phyloP scores from a whole-genome alignment of 2,113 vertebrate genomes.

The Grantiella picta region DNA sequence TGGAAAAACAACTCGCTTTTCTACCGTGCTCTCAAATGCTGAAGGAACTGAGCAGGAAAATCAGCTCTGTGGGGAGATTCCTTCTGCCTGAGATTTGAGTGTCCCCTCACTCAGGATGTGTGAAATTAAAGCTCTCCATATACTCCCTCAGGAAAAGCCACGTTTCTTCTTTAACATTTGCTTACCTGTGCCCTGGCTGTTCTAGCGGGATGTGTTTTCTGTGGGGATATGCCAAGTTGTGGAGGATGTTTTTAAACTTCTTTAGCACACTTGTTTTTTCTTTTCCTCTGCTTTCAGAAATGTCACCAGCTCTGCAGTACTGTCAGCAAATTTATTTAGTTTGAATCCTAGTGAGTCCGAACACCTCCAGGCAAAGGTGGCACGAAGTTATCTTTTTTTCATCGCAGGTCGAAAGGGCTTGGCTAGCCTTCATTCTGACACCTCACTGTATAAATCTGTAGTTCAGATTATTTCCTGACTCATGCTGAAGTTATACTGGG shows the following conservation, averaged over 20 bases:
- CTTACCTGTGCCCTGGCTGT: background rate
- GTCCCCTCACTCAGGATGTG: background rate
- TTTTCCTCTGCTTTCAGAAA: constrained; percentile 6
- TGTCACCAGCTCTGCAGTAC: background rate
- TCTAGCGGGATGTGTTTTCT: background rate
- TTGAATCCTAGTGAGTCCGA: background rate
- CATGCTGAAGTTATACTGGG: background rate
- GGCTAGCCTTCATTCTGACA: background rate
- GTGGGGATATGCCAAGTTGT: background rate
- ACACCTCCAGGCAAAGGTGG: background rate
- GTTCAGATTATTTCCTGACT: constrained; percentile 10
- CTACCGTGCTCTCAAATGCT: background rate
- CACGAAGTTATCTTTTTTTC: background rate
- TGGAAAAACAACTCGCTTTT: constrained; percentile 7
- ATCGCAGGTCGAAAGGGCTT: background rate
- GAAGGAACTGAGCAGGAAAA: background rate
- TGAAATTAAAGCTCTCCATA: background rate
- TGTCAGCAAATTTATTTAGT: background rate
- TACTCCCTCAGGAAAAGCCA: background rate
- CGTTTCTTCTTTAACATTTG: background rate
- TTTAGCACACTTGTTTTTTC: background rate
- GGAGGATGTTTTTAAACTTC: background rate
- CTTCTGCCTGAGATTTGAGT: background rate
- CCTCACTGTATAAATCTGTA: background rate
- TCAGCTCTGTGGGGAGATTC: background rate